These are phyloP conservation scores for Decapterus maruadsi DNA, from an alignment of 2,797 vertebrate species.

Conservation along the genomic window DNA sequence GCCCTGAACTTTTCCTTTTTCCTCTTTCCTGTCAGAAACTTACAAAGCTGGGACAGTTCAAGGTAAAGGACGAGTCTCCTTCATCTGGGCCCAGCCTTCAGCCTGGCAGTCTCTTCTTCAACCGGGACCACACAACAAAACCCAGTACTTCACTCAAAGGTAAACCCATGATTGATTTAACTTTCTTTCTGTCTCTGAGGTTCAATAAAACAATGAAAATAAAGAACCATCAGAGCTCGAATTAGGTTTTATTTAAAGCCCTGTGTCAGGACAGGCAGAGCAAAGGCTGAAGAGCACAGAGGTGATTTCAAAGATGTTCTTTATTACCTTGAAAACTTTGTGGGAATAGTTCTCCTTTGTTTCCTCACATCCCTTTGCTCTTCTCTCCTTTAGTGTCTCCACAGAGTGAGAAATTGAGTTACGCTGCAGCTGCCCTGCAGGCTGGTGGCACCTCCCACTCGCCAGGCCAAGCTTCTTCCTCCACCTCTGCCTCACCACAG, in stretches of 20 bases:
- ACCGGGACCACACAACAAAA: conserved; percentile 82
- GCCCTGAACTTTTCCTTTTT: not conserved
- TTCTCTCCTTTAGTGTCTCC: conserved; percentile 72
- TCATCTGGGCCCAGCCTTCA: conserved; percentile 79
- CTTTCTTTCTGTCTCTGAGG: not conserved
- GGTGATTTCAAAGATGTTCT: conserved; percentile 35
- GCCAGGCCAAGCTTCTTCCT: conserved; percentile 52
- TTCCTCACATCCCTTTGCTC: not conserved
- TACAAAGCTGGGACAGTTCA: conserved; percentile 93
- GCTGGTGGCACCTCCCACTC: conserved; percentile 68
- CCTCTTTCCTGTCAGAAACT: conserved; percentile 83
- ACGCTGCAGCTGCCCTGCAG: conserved; percentile 89
- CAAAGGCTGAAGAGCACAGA: not conserved
- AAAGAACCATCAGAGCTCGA: not conserved
- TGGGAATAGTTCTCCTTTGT: conserved; percentile 3
- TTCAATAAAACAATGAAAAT: not conserved
- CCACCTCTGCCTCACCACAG: conserved; percentile 80
- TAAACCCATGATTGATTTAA: conserved; percentile 52
- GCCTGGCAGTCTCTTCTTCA: conserved; percentile 92
- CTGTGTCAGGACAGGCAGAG: not conserved
- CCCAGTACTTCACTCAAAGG: conserved; percentile 74
- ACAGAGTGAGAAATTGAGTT: conserved; percentile 87
- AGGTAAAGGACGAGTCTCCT: conserved; percentile 90
- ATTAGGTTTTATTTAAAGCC: conserved; percentile 31
- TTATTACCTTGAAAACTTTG: conserved; percentile 18